Conservation (phyloP, 2,113 vertebrate genomes). For the Poicephalus gulielmi region DNA sequence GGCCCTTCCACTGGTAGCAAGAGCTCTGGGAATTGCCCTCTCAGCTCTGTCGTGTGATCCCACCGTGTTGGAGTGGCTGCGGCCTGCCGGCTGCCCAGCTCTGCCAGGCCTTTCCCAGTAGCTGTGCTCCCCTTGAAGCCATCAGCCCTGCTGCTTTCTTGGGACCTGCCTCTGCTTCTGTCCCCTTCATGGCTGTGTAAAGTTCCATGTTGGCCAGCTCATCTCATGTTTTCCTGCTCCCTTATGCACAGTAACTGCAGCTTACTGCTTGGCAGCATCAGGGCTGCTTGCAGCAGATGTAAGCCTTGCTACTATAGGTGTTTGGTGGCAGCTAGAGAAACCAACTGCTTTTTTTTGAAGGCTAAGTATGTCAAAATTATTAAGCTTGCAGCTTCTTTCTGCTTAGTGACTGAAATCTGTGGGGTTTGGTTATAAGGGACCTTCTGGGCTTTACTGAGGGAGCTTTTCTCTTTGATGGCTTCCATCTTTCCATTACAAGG, state of each 20-base stretch:
- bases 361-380: neutral
- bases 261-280: neutral
- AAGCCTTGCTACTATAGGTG: neutral
- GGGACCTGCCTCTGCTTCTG: fast-evolving
- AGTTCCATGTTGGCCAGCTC: fast-evolving
- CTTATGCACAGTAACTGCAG: fast-evolving
- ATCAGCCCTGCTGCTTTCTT: fast-evolving
- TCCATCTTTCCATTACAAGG: neutral
- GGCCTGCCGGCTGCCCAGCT: fast-evolving
- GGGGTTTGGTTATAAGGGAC: neutral
- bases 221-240: neutral
- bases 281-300: neutral
- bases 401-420: neutral
- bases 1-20: too few species aligned
- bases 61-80: fast-evolving
- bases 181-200: fast-evolving
- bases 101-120: neutral
- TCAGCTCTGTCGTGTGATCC: fast-evolving
- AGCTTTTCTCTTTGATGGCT: neutral
- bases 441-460: neutral
- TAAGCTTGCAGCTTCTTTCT: neutral
- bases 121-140: neutral
- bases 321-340: neutral
- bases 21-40: neutral
- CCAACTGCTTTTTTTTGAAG: neutral